A percentile compares a stretch with the other conserved stretches of the same genome.
Evolutionary conservation across 2,888 invertebrate species (phyloP).

Genomic region (Tachina fera): DNA sequence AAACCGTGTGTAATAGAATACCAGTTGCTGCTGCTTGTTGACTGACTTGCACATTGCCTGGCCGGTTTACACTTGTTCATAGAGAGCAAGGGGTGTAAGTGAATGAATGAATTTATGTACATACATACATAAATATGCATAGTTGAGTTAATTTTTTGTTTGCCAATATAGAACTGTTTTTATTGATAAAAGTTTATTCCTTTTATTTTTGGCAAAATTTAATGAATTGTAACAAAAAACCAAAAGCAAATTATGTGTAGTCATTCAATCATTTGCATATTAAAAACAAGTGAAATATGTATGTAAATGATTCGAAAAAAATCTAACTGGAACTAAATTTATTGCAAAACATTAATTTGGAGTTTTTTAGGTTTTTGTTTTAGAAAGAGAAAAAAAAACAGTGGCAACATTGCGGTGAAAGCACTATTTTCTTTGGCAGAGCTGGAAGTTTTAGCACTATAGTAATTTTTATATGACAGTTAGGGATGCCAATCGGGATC

Average conservation of each 20-base stretch:
- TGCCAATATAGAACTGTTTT: slow-evolving; percentile 4
- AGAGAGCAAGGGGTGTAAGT: neutral
- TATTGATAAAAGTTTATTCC: slow-evolving; percentile 9
- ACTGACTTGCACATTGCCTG: neutral
- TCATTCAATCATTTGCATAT: slow-evolving; percentile 55
- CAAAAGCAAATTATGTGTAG: slow-evolving; percentile 44
- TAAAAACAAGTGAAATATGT: slow-evolving; percentile 16
- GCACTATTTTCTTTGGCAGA: too few relatives aligned
- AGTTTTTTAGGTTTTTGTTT: too few relatives aligned
- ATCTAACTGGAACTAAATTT: neutral
- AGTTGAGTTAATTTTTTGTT: slow-evolving; percentile 10
- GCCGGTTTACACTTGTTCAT: neutral
- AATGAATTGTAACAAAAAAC: slow-evolving; percentile 45
- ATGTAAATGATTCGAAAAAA: neutral
- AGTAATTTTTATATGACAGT: too few relatives aligned
- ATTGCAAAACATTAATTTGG: neutral
- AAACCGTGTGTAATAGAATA: slow-evolving; percentile 64
- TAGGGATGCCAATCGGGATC: too few relatives aligned
- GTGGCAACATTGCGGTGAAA: too few relatives aligned
- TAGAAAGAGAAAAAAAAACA: too few relatives aligned
- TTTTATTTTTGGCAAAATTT: slow-evolving; percentile 41
- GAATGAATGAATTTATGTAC: slow-evolving; percentile 1
- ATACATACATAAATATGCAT: neutral
- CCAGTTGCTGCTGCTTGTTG: slow-evolving; percentile 54
- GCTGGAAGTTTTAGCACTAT: too few relatives aligned